Conservation (phyloP, 2,113 vertebrate species). For the Ochotona princeps region DNA sequence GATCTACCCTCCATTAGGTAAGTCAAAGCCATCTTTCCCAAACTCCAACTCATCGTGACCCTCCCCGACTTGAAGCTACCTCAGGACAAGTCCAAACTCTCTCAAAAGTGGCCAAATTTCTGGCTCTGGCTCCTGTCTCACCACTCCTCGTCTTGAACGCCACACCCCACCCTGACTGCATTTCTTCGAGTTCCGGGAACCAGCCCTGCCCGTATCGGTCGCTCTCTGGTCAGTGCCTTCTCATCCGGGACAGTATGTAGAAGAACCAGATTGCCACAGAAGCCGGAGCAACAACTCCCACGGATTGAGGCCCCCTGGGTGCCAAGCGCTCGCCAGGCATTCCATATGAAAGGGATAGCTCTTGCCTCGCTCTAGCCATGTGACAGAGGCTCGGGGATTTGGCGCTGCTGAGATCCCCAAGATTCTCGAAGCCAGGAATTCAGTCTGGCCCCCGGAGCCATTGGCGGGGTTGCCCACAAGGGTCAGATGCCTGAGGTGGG, state of each 20-base stretch:
- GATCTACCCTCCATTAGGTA: not conserved
- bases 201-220: slow-evolving; percentile 1
- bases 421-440: not conserved
- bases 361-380: not conserved
- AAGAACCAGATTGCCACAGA: not conserved
- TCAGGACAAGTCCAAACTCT: not conserved
- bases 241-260: not conserved
- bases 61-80: not conserved
- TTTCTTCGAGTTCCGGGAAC: not conserved
- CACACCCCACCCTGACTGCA: not conserved
- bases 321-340: not conserved
- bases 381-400: not conserved
- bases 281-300: not conserved
- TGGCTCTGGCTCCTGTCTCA: slow-evolving; percentile 32
- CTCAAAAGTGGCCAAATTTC: slow-evolving; percentile 27
- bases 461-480: rapidly evolving
- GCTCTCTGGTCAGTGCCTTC: not conserved
- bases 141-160: not conserved
- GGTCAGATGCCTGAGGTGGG: not conserved
- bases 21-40: slow-evolving; percentile 12
- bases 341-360: not conserved
- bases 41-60: not conserved
- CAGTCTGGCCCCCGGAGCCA: too few species aligned
- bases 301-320: slow-evolving; percentile 42
- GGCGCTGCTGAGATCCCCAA: not conserved